Conservation (phyloP, 2,113 vertebrate genomes). For the Sylvia atricapilla region DNA sequence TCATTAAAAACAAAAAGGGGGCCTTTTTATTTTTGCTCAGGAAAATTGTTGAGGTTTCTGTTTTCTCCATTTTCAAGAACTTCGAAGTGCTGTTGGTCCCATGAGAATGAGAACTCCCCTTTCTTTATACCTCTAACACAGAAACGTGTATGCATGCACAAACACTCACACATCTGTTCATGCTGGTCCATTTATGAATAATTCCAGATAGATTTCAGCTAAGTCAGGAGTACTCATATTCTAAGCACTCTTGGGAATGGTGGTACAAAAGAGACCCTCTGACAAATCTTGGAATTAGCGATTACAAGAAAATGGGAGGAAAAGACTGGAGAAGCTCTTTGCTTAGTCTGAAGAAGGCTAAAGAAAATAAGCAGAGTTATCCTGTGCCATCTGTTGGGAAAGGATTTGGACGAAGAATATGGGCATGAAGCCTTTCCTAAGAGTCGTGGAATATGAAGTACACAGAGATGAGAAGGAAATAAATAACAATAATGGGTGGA, state of each 20-base stretch:
- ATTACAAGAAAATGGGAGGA: neutral
- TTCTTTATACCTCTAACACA: neutral
- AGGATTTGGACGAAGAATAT: neutral
- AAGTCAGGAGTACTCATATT: neutral
- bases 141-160: neutral
- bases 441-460: neutral
- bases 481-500: neutral
- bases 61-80: neutral
- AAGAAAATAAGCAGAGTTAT: neutral
- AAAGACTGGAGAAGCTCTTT: neutral
- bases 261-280: neutral
- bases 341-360: neutral
- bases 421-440: neutral
- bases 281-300: neutral
- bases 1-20: neutral
- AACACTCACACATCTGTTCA: neutral
- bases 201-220: neutral
- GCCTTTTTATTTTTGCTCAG: neutral
- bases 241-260: neutral
- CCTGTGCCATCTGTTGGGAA: neutral
- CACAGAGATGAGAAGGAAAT: neutral
- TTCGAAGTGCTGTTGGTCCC: neutral
- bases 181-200: neutral
- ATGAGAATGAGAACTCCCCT: neutral
- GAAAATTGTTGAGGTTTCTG: neutral